Base-by-base conservation (phyloP, 2,888 invertebrate genomes). In the Nemotelus nigrinus region DNA sequence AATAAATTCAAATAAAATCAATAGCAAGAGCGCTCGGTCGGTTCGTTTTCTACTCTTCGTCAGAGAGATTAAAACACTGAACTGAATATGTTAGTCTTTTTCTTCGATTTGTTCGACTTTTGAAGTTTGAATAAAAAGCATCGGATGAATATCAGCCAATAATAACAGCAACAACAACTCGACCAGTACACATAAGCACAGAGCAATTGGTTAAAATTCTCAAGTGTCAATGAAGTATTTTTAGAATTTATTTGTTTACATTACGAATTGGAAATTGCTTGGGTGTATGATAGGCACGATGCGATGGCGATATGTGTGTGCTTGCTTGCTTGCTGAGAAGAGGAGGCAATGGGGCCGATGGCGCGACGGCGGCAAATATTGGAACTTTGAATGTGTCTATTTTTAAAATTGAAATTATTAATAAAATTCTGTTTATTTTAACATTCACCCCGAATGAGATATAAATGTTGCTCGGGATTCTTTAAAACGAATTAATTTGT, bases 371-470 rank as follows among this genome's bases (percentile, higher is more conserved):
- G 25, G 25, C 25, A 25, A 25, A 6, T 68, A 53, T 70, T 70
- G 70, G 70, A 55, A 55, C 70, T 63, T 25, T 39, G 7, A 44
- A 47, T 7, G 60, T 48, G 41, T 74, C 60, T 74, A 74, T 60
- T 74, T 74, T 74, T 60, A 74, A 25, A 63, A 74, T 48, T 8
- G 48, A 48, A 74, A 74, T 74, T 74, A 74, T 74, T 63, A 74
- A 74, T 74, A 74, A 74, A 74, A 63, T 48, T 60, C 63, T 74
- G 74, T 74, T 74, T 74, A 74, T 74, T 74, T 74, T 74, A 74
- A 43, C 53, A 53, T 70, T 70, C 55, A 2, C 70, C 55, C 48
- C 43, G 41, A 55, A 70, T 70, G 55, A 55, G 53, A 70, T 70
- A 55, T 70, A 70, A 70, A 70, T 70, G 70, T 70, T 70, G 55